These are phyloP conservation scores for Triplophysa rosa DNA, from an alignment of 2,113 vertebrate species.

Conservation along the genomic window DNA sequence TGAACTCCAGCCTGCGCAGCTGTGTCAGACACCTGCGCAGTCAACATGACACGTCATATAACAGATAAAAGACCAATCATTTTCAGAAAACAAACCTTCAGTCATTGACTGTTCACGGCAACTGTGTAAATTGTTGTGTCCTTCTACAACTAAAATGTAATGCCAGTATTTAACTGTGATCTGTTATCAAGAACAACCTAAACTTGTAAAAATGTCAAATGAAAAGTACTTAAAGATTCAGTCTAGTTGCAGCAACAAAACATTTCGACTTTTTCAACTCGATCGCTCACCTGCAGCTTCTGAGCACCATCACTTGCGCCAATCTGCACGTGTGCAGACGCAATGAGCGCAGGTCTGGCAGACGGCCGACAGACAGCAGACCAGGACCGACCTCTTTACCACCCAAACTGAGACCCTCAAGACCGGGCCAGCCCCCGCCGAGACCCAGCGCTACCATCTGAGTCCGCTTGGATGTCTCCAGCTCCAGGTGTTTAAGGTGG, in stretches of 20 bases:
- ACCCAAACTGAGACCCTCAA: conserved; percentile 73
- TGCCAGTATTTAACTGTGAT: no score
- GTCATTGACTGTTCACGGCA: no score
- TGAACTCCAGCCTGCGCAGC: conserved; percentile 70
- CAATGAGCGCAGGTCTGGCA: conserved; percentile 70
- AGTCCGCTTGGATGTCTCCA: conserved; percentile 67
- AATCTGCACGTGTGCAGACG: conserved; percentile 71
- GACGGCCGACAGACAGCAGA: conserved; percentile 69
- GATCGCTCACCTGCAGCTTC: conserved; percentile 60
- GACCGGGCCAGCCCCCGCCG: conserved; percentile 72
- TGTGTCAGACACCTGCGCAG: conserved; percentile 56
- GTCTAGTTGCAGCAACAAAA: no score
- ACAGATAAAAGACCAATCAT: no score
- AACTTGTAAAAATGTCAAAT: no score
- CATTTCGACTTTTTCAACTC: no score
- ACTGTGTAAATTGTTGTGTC: no score
- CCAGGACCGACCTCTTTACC: conserved; percentile 75
- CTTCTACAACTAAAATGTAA: no score
- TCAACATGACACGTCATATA: background rate
- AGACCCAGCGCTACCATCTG: conserved; percentile 77
- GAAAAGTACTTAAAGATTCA: no score
- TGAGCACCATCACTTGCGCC: conserved; percentile 68
- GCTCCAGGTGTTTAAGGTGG: conserved; percentile 70
- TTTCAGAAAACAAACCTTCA: background rate
- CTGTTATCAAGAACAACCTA: no score